Evolutionary conservation across 2,113 vertebrate genomes (phyloP).

Genomic region (Chlamydotis undulata): DNA sequence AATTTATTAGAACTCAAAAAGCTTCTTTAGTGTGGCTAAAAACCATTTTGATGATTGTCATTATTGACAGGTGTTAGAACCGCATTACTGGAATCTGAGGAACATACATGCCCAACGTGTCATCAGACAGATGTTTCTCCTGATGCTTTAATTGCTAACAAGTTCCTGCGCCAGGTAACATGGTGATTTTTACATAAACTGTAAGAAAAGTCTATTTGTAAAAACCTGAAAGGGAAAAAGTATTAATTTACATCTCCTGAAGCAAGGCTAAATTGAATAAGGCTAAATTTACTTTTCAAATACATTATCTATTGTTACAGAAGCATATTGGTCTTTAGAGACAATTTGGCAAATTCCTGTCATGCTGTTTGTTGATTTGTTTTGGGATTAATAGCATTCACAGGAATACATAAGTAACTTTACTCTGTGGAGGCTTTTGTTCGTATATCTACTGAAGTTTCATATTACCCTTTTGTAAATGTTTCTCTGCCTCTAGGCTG

Average conservation of each 20-base stretch:
- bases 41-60: background rate
- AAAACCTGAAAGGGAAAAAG: background rate
- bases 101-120: conserved; percentile 92
- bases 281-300: background rate
- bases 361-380: background rate
- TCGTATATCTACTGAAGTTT: rapidly evolving
- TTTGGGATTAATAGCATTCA: background rate
- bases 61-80: conserved; percentile 88
- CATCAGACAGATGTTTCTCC: conserved; percentile 92
- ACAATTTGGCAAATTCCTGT: background rate
- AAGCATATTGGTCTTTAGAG: background rate
- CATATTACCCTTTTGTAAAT: background rate
- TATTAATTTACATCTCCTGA: background rate
- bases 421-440: background rate
- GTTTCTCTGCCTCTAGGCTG: conserved; percentile 79
- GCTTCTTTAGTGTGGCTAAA: background rate
- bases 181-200: background rate
- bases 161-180: conserved; percentile 93
- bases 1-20: background rate
- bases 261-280: background rate
- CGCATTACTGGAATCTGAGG: conserved; percentile 92
- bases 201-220: background rate
- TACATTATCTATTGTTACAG: background rate
- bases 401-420: background rate
- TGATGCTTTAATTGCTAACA: conserved; percentile 94